Conservation (phyloP, 37 sponge, comb jelly and placozoan genomes). For the Beroe ovata region DNA sequence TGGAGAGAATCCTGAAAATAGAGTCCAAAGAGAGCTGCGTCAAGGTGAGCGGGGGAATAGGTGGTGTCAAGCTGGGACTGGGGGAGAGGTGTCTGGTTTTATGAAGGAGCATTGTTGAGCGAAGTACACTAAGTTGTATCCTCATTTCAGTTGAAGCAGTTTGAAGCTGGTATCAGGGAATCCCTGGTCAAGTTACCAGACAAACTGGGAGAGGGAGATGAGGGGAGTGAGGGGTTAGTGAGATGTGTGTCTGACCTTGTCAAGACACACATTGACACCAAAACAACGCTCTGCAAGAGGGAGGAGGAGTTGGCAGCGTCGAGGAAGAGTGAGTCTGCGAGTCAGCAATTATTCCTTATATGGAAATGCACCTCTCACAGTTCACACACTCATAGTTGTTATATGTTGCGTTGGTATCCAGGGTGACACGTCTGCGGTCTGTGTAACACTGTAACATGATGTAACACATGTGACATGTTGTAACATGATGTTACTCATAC, state of each 20-base stretch:
- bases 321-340: not conserved
- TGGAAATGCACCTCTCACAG: no score
- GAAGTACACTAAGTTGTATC: no score
- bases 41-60: not conserved
- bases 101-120: no score
- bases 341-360: no score
- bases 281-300: not conserved
- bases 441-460: no score
- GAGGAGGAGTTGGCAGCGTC: conserved; percentile 32
- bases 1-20: conserved; percentile 47
- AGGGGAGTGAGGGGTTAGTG: not conserved
- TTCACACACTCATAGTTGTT: no score
- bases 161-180: conserved; percentile 21
- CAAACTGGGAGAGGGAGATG: not conserved
- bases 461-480: no score
- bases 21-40: conserved; percentile 47
- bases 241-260: not conserved
- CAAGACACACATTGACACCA: conserved; percentile 6
- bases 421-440: no score
- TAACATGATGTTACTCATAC: no score
- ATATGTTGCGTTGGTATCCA: no score
- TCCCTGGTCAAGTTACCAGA: not conserved
- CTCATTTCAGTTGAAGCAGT: conserved; percentile 44
- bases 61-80: not conserved
- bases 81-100: no score